Conservation (phyloP, 2,797 vertebrate genomes). For the Rachycentron canadum region DNA sequence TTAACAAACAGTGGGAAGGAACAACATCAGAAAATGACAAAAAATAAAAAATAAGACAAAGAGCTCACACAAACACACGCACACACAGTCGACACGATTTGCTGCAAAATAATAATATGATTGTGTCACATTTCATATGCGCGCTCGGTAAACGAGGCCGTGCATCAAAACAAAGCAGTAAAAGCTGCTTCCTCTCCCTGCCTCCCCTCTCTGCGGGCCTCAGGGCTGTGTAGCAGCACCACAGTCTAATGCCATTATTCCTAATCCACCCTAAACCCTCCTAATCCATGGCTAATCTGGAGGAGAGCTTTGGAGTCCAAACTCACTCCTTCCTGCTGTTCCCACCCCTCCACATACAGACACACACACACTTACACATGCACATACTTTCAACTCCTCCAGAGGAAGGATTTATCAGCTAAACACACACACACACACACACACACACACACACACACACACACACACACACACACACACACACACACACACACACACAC, state of each 20-base stretch:
- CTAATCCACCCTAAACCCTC: slow-evolving; percentile 84
- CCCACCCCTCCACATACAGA: slow-evolving; percentile 71
- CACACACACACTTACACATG: slow-evolving; percentile 30
- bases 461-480: no score
- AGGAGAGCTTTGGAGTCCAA: slow-evolving; percentile 83
- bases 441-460: no score
- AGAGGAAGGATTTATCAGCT: slow-evolving; percentile 71
- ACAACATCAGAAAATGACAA: slow-evolving; percentile 33
- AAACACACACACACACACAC: slow-evolving; percentile 60
- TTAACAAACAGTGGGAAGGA: slow-evolving; percentile 3
- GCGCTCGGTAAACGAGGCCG: slow-evolving; percentile 50
- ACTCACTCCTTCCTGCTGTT: slow-evolving; percentile 78
- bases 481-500: slow-evolving; percentile 59
- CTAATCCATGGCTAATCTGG: slow-evolving; percentile 85
- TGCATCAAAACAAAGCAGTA: slow-evolving; percentile 74
- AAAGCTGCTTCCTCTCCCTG: slow-evolving; percentile 65
- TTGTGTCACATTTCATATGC: slow-evolving; percentile 55
- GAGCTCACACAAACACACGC: slow-evolving; percentile 7
- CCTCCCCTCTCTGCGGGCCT: slow-evolving; percentile 74
- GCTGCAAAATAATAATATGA: slow-evolving; percentile 50
- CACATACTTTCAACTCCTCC: slow-evolving; percentile 58
- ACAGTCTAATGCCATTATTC: slow-evolving; percentile 85
- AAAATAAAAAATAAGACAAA: slow-evolving; percentile 45
- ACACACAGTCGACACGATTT: slow-evolving; percentile 40
- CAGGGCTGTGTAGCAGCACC: slow-evolving; percentile 77